Evolutionary conservation across 2,888 invertebrate genomes (phyloP), one percentile per base, ranked within the genome.

Genomic region (Callinectes sapidus): DNA sequence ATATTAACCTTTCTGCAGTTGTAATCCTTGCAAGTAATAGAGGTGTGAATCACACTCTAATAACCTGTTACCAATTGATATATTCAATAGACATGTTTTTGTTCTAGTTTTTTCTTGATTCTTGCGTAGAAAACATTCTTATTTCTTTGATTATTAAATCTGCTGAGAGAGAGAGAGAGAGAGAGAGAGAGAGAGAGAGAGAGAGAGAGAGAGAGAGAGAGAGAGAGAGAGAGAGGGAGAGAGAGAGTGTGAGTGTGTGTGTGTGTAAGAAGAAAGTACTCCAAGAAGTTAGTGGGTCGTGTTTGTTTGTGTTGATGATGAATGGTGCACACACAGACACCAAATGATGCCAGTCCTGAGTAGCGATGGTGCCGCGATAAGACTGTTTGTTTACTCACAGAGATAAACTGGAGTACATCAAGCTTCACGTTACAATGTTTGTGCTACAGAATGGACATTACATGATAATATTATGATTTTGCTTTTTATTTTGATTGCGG

Each of bases 331-430:
- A 28, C 71, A 32, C 10, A 28, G 28, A 13, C 71, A 28, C n/a
- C 71, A 77, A 6, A n/a, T 77, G 71, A 77, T 77, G n/a, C 28
- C 71, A 23, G 71, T 13, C 71, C 13, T 77, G 71, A 77, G 71
- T 28, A 14, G n/a, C 28, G 28, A n/a, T n/a, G 71, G 28, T 28
- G 28, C 71, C 32, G 28, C 6, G 71, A 77, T 28, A 28, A 6
- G 28, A 28, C 10, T 28, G 71, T 77, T 77, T 77, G 71, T 77
- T 77, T 77, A 32, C 71, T 28, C 71, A 13, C 71, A 10, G 71
- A 77, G 71, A 77, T 77, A 77, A 77, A 28, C 71, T 77, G 3
- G 71, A 77, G 71, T 77, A 77, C 71, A 77, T 77, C 10, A 28
- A n/a, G 71, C 8, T 28, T 77, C 28, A 77, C 13, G 71, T 77